Evolutionary conservation across 2,113 vertebrate genomes (phyloP), one percentile per base, ranked within the genome.

Genomic region (Podarcis cretensis): DNA sequence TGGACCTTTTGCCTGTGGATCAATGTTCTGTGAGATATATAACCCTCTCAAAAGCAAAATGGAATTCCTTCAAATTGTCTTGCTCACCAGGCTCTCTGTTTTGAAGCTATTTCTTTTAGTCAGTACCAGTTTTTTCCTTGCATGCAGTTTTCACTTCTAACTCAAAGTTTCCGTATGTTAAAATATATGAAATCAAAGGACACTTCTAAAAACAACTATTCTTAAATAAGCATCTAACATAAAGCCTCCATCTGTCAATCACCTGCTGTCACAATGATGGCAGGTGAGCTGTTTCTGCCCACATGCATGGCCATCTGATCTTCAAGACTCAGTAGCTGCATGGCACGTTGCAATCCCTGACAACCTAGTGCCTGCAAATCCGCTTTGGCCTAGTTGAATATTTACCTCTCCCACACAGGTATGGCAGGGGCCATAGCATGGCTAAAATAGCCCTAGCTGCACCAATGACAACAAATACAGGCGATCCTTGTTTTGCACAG

Each of bases 211-310:
- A 65, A 88, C 65, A 88, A 40, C 83, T 80, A 57, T 91, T 77
- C 85, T 80, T 86, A 57, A 92, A 95, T 94, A 83, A 87, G 83
- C 91, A 81, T 43, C 90, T 30, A 87, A 14, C 8, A 77, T 85
- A 30, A 80, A 88, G 16, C 83, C 23, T 18, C 66, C 25, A 23
- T 23, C 66, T 27, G 25, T 68, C 66, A 54, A 54, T 54, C 48
- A 54, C 48, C 48, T 54, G 48, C 48, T 54, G 48, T 54, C 48
- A 54, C 48, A 10, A 54, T 54, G 48, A 54, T 12, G 48, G 48
- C 48, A 54, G 48, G 48, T 54, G 48, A 54, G 48, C 10, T 54
- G 48, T 54, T 54, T 54, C 9, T 54, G 48, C 48, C 48, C 48
- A 54, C 48, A 54, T 54, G 48, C 2, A 54, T 12, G 48, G 0